Conservation (phyloP, 2,888 invertebrate species). For the Hypercompe scribonia region DNA sequence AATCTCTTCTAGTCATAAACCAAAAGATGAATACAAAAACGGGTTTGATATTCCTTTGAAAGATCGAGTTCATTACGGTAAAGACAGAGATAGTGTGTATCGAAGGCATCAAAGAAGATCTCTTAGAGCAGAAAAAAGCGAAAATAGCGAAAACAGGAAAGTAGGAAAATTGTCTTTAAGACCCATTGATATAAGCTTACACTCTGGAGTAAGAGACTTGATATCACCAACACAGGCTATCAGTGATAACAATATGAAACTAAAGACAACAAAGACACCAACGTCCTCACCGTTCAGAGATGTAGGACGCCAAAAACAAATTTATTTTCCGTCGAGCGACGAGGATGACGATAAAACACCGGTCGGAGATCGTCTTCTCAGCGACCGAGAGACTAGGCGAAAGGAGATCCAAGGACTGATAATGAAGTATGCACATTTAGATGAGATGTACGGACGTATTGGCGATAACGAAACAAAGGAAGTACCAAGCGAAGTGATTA, state of each 20-base stretch:
- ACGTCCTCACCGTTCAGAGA: conserved; percentile 76
- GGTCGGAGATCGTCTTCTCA: conserved; percentile 86
- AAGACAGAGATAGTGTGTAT: conserved; percentile 83
- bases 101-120: conserved; percentile 85
- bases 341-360: conserved; percentile 83
- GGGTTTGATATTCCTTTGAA: conserved; percentile 70
- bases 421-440: conserved; percentile 93
- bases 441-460: conserved; percentile 89
- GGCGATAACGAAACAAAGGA: conserved; percentile 72
- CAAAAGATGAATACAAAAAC: conserved; percentile 74
- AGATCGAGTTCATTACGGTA: conserved; percentile 72
- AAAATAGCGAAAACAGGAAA: conserved; percentile 84
- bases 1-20: conserved; percentile 74
- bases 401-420: conserved; percentile 94
- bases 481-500: conserved; percentile 58
- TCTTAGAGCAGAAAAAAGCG: conserved; percentile 88
- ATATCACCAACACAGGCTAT: conserved; percentile 80
- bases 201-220: conserved; percentile 81
- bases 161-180: conserved; percentile 81
- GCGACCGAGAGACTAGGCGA: conserved; percentile 92
- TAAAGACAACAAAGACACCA: conserved; percentile 67
- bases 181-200: conserved; percentile 85
- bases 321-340: conserved; percentile 82
- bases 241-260: conserved; percentile 69
- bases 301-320: conserved; percentile 77